Percentiles rank a stretch among this genome's conserved stretches.
Conservation (phyloP, 2,888 invertebrate species). For the Chydorus sphaericus region DNA sequence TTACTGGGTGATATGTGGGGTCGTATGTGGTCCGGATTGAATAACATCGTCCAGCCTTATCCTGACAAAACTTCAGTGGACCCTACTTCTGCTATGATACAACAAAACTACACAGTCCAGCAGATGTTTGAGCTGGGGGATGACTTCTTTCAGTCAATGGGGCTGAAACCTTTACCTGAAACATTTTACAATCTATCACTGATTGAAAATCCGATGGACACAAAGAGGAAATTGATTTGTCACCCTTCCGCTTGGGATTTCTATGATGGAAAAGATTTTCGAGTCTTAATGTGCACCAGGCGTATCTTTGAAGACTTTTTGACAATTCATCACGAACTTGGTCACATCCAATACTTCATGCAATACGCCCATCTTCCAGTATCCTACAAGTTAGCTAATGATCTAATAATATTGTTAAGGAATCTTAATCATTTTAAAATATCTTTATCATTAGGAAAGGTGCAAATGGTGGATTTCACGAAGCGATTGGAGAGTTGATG, state of each 20-base stretch:
- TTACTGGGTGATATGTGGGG: conserved; percentile 30
- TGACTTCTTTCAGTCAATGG: conserved; percentile 30
- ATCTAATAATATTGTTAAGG: not conserved
- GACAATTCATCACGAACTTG: conserved; percentile 26
- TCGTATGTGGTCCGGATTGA: conserved; percentile 23
- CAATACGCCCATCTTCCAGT: conserved; percentile 23
- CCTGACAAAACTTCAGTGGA: conserved; percentile 22
- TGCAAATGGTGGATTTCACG: conserved; percentile 28
- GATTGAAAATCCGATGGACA: conserved; percentile 25
- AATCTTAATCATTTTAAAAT: not conserved
- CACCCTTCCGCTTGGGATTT: conserved; percentile 34
- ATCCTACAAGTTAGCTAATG: conserved; percentile 2
- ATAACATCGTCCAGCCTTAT: conserved; percentile 22
- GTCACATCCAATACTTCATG: conserved; percentile 25
- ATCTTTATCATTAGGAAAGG: conserved; percentile 20
- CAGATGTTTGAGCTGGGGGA: conserved; percentile 26
- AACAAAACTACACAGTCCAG: conserved; percentile 17
- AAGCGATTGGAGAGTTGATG: conserved; percentile 29
- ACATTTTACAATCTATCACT: conserved; percentile 31
- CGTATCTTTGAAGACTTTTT: conserved; percentile 22
- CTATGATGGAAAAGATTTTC: conserved; percentile 30
- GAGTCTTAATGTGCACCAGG: conserved; percentile 26
- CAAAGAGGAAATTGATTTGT: conserved; percentile 26
- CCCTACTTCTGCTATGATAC: conserved; percentile 19
- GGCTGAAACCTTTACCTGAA: conserved; percentile 28